These are phyloP conservation scores for Eilema depressum DNA, from an alignment of 2,888 invertebrate species.

Conservation along the genomic window DNA sequence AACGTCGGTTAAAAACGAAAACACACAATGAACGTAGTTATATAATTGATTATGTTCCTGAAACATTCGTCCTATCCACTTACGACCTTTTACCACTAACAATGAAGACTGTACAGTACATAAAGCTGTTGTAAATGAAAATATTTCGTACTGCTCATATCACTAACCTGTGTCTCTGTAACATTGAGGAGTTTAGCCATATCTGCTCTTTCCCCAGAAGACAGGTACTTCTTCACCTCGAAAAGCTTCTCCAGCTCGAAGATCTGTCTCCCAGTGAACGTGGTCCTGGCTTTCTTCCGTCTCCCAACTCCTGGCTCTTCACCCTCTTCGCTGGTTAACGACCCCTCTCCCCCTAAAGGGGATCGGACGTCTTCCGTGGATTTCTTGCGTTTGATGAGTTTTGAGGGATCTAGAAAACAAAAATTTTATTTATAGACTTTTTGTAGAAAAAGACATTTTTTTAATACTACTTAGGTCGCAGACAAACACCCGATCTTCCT, in stretches of 20 bases:
- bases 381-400: conserved; percentile 80
- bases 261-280: conserved; percentile 98
- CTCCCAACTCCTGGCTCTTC: conserved; percentile 87
- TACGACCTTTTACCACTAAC: background rate
- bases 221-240: conserved; percentile 98
- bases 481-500: no score
- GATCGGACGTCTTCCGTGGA: conserved; percentile 80
- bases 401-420: conserved; percentile 67
- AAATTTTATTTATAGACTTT: background rate
- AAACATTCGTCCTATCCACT: background rate
- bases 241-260: conserved; percentile 99
- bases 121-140: background rate
- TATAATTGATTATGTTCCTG: no score
- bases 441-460: no score
- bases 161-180: conserved; percentile 97
- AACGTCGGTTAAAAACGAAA: no score
- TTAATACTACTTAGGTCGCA: no score
- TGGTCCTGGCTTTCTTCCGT: conserved; percentile 95
- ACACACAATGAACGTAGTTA: no score
- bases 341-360: conserved; percentile 78
- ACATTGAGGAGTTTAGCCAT: conserved; percentile 98
- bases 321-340: conserved; percentile 80
- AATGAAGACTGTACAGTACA: background rate
- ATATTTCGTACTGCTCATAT: background rate
- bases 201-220: conserved; percentile 97